Conservation (phyloP, 2,797 vertebrate genomes). For the Argentina silus region DNA sequence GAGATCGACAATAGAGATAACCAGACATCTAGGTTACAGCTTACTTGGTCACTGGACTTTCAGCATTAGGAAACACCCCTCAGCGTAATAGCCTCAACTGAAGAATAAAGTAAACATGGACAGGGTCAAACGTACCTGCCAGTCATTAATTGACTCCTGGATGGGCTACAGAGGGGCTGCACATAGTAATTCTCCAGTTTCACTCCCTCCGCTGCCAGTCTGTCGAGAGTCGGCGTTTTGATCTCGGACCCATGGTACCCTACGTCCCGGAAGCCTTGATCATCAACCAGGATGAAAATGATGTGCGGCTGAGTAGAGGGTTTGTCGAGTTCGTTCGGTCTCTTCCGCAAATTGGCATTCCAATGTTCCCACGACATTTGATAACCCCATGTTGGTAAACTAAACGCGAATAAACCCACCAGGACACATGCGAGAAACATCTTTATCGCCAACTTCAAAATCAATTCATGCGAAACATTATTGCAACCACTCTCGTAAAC, state of each 20-base stretch:
- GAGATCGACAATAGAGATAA: neutral
- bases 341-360: conserved; percentile 47
- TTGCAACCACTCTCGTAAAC: neutral
- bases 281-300: conserved; percentile 95
- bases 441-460: conserved; percentile 40
- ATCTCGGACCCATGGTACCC: conserved; percentile 98
- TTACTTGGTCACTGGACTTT: neutral
- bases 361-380: conserved; percentile 81
- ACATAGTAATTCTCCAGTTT: conserved; percentile 99
- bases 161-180: conserved; percentile 96
- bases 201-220: conserved; percentile 90
- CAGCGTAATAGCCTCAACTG: neutral
- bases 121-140: conserved; percentile 83
- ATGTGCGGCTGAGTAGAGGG: conserved; percentile 85
- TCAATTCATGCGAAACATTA: conserved; percentile 10
- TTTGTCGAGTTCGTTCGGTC: conserved; percentile 55
- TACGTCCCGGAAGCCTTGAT: conserved; percentile 96
- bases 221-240: conserved; percentile 93
- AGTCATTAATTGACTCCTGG: conserved; percentile 95
- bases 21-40: no score
- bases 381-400: conserved; percentile 77
- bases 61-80: neutral
- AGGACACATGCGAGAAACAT: conserved; percentile 76
- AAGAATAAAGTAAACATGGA: neutral
- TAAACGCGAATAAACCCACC: conserved; percentile 72